Evolutionary conservation across 2,888 invertebrate genomes (phyloP).

Genomic region (Dascillus cervinus): DNA sequence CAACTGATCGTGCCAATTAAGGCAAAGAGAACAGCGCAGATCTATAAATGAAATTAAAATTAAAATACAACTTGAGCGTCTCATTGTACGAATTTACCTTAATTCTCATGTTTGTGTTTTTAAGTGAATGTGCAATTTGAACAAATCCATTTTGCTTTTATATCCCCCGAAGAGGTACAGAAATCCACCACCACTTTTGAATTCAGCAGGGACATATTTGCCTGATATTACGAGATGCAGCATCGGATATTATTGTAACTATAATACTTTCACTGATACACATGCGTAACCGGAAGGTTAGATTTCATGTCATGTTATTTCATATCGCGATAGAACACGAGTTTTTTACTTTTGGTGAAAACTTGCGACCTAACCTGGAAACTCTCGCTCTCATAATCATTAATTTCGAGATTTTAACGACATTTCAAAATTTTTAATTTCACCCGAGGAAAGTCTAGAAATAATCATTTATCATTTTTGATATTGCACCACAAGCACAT

Average conservation of each 20-base stretch:
- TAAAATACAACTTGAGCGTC: too few species aligned
- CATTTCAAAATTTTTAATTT: too few species aligned
- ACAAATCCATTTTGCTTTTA: conserved; percentile 11
- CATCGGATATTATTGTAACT: conserved; percentile 19
- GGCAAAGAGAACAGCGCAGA: conserved; percentile 27
- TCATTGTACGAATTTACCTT: conserved; percentile 19
- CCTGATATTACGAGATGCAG: conserved; percentile 16
- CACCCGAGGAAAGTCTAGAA: too few species aligned
- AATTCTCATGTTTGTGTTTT: conserved; percentile 17
- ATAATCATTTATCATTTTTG: too few species aligned
- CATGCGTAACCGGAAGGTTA: conserved; percentile 16
- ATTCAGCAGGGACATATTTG: conserved; percentile 10
- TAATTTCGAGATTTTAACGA: too few species aligned
- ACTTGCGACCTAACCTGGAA: conserved; percentile 9
- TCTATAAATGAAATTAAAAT: too few species aligned
- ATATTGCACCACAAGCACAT: too few species aligned
- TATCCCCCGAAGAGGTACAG: conserved; percentile 10
- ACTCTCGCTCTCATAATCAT: conserved; percentile 7
- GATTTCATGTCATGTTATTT: conserved; percentile 5
- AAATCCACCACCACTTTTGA: conserved; percentile 12
- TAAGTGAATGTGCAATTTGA: conserved; percentile 11
- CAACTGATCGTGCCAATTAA: conserved; percentile 19
- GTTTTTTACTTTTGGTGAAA: conserved; percentile 11
- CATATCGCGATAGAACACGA: too few species aligned
- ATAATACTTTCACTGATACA: conserved; percentile 18